These are phyloP conservation scores for Cercopithecus mona DNA, from an alignment of 2,113 vertebrate species.

Conservation along the genomic window DNA sequence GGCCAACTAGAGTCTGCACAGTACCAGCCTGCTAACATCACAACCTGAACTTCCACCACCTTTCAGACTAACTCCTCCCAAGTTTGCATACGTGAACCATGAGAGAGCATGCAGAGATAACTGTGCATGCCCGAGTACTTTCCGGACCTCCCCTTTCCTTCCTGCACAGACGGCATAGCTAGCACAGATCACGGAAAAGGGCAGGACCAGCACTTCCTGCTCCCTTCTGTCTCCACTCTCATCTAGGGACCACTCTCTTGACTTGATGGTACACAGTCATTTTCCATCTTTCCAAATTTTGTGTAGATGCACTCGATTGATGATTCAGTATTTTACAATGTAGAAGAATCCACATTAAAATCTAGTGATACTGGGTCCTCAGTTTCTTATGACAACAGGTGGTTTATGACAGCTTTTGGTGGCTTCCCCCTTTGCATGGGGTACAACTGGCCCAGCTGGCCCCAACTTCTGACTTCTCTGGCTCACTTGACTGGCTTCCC, in stretches of 20 bases:
- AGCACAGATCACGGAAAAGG: accelerated
- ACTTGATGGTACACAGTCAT: neutral
- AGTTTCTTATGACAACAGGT: neutral
- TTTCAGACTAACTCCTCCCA: too few species aligned
- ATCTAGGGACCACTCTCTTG: too few species aligned
- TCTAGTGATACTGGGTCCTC: too few species aligned
- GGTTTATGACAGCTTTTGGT: neutral
- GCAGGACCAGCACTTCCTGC: accelerated
- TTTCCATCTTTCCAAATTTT: neutral
- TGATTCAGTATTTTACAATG: neutral
- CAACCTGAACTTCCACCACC: too few species aligned
- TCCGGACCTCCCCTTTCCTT: too few species aligned
- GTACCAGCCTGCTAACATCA: too few species aligned
- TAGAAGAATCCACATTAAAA: neutral
- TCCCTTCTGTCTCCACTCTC: neutral
- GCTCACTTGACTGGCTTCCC: neutral
- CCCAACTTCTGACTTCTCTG: neutral
- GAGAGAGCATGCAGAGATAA: too few species aligned
- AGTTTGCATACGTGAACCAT: too few species aligned
- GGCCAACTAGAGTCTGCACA: too few species aligned
- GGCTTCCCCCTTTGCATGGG: neutral
- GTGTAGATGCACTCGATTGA: neutral
- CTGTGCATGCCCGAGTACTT: too few species aligned
- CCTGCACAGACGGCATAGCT: too few species aligned
- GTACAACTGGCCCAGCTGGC: accelerated